A percentile compares a stretch with the other conserved stretches of the same genome.
These are phyloP conservation scores for Eriosoma lanigerum DNA, from an alignment of 1,140 invertebrate genomes.

Conservation along the genomic window DNA sequence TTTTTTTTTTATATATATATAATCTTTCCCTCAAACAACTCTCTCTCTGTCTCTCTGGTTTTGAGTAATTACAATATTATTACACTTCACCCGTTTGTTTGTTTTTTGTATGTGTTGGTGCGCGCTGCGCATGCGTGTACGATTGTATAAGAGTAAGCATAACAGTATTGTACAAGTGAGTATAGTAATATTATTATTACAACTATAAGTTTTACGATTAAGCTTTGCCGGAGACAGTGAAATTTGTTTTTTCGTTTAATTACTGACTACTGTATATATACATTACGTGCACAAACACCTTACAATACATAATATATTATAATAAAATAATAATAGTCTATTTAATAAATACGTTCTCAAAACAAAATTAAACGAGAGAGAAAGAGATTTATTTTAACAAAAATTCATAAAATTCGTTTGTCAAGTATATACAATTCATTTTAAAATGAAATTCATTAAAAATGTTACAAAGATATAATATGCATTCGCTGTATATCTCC, in stretches of 20 bases:
- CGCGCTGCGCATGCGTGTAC: background rate
- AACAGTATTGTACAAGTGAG: background rate
- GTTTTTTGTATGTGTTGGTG: background rate
- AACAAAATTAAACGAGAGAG: background rate
- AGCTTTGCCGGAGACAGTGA: background rate
- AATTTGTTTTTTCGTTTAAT: too few relatives aligned
- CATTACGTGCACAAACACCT: background rate
- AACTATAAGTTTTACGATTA: constrained; percentile 8
- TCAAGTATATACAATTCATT: constrained; percentile 27
- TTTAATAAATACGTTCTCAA: background rate
- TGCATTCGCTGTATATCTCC: background rate
- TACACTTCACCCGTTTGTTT: background rate
- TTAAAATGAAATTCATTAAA: background rate
- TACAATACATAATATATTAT: background rate
- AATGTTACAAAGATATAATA: background rate
- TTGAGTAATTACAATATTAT: constrained; percentile 36
- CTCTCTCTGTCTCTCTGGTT: constrained; percentile 1
- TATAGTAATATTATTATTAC: background rate
- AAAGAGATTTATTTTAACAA: background rate
- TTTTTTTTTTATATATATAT: too few relatives aligned
- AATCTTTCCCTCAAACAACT: constrained; percentile 7
- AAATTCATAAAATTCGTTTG: background rate
- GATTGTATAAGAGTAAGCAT: background rate
- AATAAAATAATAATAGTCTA: background rate
- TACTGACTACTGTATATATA: background rate